phyloP scores from a whole-genome alignment of 1,140 invertebrate genomes.

The Lasaia peninsularis region DNA sequence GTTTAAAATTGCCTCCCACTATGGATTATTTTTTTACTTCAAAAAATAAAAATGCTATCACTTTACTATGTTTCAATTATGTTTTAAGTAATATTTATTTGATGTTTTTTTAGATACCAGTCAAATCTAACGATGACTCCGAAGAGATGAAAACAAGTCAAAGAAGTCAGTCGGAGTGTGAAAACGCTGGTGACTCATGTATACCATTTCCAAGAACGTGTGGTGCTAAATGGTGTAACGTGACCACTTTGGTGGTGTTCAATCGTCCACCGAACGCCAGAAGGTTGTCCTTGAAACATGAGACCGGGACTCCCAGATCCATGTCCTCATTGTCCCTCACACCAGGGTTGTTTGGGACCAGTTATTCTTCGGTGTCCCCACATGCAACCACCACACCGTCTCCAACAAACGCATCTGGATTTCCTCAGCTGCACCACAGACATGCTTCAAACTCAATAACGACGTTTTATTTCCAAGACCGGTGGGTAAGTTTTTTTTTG shows the following conservation, averaged over 20 bases:
- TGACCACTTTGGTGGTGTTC: slow-evolving; percentile 91
- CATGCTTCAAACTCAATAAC: slow-evolving; percentile 77
- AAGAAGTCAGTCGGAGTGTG: slow-evolving; percentile 63
- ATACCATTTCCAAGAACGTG: slow-evolving; percentile 96
- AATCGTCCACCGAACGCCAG: slow-evolving; percentile 87
- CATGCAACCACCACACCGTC: slow-evolving; percentile 76
- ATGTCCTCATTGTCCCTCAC: slow-evolving; percentile 69
- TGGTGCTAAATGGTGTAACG: slow-evolving; percentile 94
- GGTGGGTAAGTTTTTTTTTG: slow-evolving; percentile 65
- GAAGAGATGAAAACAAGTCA: slow-evolving; percentile 70
- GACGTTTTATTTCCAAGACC: slow-evolving; percentile 90
- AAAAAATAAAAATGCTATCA: slow-evolving; percentile 9
- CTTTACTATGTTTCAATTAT: no score
- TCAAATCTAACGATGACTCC: slow-evolving; percentile 66
- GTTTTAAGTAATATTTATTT: slow-evolving; percentile 9
- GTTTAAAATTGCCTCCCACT: no score
- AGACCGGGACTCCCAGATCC: slow-evolving; percentile 83
- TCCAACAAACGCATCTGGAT: slow-evolving; percentile 65
- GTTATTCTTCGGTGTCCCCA: slow-evolving; percentile 66
- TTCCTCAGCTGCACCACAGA: slow-evolving; percentile 61
- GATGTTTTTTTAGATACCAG: slow-evolving; percentile 62
- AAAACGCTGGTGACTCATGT: slow-evolving; percentile 83
- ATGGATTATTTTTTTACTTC: no score
- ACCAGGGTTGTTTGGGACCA: slow-evolving; percentile 51
- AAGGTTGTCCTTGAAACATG: slow-evolving; percentile 82